Conservation (phyloP, 1,140 invertebrate species). For the Diploscapter pachys region DNA sequence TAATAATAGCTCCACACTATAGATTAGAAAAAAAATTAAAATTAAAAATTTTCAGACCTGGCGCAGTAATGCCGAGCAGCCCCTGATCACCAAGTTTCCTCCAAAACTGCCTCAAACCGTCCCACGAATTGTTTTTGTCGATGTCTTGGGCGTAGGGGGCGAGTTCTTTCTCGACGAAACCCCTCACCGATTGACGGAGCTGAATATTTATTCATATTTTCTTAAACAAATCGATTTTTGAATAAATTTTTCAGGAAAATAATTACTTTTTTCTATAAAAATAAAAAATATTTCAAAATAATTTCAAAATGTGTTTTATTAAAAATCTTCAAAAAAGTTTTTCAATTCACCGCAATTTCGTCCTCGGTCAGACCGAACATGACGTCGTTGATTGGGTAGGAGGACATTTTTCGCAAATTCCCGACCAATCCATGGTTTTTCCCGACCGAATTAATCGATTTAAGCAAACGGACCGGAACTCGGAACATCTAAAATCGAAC, state of each 20-base stretch:
- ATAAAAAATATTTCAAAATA: too few species aligned
- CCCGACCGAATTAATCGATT: too few species aligned
- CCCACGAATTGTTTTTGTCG: conserved; percentile 81
- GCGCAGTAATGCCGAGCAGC: conserved; percentile 83
- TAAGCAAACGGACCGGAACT: background rate
- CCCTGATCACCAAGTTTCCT: conserved; percentile 84
- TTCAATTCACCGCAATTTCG: conserved; percentile 74
- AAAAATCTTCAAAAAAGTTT: conserved; percentile 43
- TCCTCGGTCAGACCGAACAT: conserved; percentile 79
- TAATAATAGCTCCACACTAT: too few species aligned
- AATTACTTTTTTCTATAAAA: too few species aligned
- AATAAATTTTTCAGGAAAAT: too few species aligned
- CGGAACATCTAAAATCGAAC: too few species aligned
- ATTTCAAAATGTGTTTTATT: too few species aligned
- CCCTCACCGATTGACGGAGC: conserved; percentile 80
- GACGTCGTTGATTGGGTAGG: conserved; percentile 75
- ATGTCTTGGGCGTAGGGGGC: conserved; percentile 86
- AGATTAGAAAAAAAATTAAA: background rate
- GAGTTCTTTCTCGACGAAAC: conserved; percentile 89
- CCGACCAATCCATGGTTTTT: too few species aligned
- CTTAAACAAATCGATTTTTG: too few species aligned
- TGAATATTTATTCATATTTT: conserved; percentile 58
- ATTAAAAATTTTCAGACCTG: conserved; percentile 43
- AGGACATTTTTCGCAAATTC: conserved; percentile 23
- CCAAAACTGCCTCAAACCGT: conserved; percentile 75